Base-by-base conservation (phyloP, 1,140 invertebrate species). In the Drosophila prosaltans region DNA sequence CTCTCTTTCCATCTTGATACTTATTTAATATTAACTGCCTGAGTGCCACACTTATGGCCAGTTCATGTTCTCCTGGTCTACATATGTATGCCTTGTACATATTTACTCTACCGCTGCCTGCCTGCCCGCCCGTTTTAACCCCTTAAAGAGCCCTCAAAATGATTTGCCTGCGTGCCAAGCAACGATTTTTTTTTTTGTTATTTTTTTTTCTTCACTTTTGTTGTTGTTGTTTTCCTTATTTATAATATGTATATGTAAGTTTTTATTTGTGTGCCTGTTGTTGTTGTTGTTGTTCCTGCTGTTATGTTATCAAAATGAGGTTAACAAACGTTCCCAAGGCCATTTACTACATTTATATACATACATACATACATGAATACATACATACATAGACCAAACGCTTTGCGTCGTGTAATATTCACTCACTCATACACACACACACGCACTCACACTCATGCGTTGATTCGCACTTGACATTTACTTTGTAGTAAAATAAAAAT, bases 391-490 rank as follows among this genome's bases (percentile, higher is more conserved):
- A 63, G 41, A 57, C 45, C 62, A 55, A 48, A 48, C 45, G 8
- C 45, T 16, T 16, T 51, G 45, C 45, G 45, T 51, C 45, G 45
- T 51, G 45, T 51, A 51, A 51, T 51, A 51, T 61, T 54, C 65
- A 70, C 28, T 58, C 65, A 69, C 61, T 72, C 73, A 61, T 65
- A 70, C 67, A 54, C 77, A 68, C 72, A 65, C 72, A 58, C 54
- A 57, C 68, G 28, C 62, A 64, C 32, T 24, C 28, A 54, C 30
- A 55, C 64, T 40, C 40, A 36, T 30, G 59, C 28, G 62, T 58
- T 79, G 72, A 88, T 88, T 88, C 84, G 80, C 84, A 88, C 84
- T 88, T 89, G 84, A 88, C 84, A 88, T 88, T 88, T 89, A 89
- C 84, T 89, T 88, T 81, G 74, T 78, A 89, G 84, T 81, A 80